These are phyloP conservation scores for Takifugu flavidus DNA, from an alignment of 2,113 vertebrate genomes.

Conservation along the genomic window DNA sequence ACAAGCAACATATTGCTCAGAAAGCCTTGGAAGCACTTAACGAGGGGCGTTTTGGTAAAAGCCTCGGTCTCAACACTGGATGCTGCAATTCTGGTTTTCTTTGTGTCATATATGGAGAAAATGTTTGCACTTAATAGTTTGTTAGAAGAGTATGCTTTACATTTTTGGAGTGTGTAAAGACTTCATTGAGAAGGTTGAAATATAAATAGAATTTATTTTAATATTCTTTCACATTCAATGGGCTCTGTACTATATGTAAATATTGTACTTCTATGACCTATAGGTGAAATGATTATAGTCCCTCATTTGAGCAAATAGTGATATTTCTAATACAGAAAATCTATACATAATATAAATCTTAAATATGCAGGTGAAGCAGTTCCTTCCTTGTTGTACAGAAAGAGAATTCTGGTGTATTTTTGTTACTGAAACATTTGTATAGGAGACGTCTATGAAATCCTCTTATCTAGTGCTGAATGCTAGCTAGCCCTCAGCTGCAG, in stretches of 20 bases:
- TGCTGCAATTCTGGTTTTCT: constrained; percentile 79
- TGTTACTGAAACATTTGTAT: constrained; percentile 66
- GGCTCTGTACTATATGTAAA: constrained; percentile 83
- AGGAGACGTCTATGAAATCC: constrained; percentile 56
- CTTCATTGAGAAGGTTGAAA: constrained; percentile 73
- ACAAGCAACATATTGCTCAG: constrained; percentile 42
- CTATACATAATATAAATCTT: constrained; percentile 83
- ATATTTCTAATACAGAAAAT: constrained; percentile 88
- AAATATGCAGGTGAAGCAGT: constrained; percentile 78
- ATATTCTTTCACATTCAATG: constrained; percentile 78
- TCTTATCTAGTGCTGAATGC: constrained; percentile 60
- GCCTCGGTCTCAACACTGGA: constrained; percentile 81
- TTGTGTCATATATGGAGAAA: constrained; percentile 48
- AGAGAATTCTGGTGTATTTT: constrained; percentile 77
- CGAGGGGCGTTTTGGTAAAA: constrained; percentile 22
- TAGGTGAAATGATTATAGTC: constrained; percentile 68
- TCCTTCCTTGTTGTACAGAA: constrained; percentile 72
- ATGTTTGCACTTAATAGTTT: constrained; percentile 89
- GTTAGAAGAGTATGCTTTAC: constrained; percentile 82
- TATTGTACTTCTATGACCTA: constrained; percentile 71
- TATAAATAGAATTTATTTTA: constrained; percentile 83
- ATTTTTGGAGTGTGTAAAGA: constrained; percentile 71
- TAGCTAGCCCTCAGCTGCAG: constrained; percentile 55
- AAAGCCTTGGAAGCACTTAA: constrained; percentile 74
- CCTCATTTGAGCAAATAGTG: constrained; percentile 80